Evolutionary conservation across 2,888 invertebrate species (phyloP), one percentile per base, ranked within the genome.

Genomic region (Bimastos eiseni): DNA sequence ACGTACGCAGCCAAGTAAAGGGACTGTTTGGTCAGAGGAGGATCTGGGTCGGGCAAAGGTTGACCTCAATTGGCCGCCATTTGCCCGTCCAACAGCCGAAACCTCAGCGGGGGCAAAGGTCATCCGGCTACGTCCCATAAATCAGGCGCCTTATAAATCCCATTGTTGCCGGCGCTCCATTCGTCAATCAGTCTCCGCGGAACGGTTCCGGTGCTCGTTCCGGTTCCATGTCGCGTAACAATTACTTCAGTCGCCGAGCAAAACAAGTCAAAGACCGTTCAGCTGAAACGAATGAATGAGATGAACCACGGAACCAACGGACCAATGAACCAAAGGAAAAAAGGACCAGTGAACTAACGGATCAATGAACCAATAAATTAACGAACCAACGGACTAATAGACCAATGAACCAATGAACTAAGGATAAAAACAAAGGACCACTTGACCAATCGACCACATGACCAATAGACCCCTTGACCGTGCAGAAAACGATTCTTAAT

Each of bases 81-180:
- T 70, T 70, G 70, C 70, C 70, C 6, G 70, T n/a, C 17, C 70
- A 70, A 13, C 70, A 4, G 70, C 70, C 70, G 70, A 70, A 70
- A 8, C 70, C 70, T 70, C 70, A 70, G n/a, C n/a, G 70, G 70
- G n/a, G 70, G 30, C 70, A n/a, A n/a, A 70, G 70, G 70, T 70
- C 70, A 70, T 0, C 70, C 70, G 70, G 70, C 70, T 70, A n/a
- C 86, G 37, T 37, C 86, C 15, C 33, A 37, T 86, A 86, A 86
- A 86, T 37, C 86, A 86, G 86, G 34, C 36, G 37, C 86, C 19
- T 5, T n/a, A 86, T 86, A 86, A 86, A 86, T 86, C 86, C 86
- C 86, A 37, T 86, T 86, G 34, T 86, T 33, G 33, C 86, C 70
- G 70, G 70, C 70, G 30, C 17, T 70, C 70, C 70, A 70, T 70